Conservation (phyloP, 1,140 invertebrate species). For the Trichomalopsis sarcophagae region DNA sequence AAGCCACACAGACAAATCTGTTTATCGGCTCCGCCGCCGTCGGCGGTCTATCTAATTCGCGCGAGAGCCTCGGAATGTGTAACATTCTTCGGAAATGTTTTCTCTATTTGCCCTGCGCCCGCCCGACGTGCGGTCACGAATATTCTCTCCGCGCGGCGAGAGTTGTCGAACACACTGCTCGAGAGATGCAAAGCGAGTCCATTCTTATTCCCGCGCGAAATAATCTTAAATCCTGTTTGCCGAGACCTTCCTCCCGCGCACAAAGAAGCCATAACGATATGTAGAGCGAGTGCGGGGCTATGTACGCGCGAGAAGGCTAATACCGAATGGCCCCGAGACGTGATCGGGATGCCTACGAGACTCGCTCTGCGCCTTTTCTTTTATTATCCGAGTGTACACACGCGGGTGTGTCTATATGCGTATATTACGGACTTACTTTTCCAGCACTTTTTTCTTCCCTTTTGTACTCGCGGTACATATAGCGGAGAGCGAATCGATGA, state of each 20-base stretch:
- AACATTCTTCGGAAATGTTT: not conserved
- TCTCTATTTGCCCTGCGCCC: slow-evolving; percentile 4
- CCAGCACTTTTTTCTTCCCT: slow-evolving; percentile 13
- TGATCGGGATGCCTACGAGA: slow-evolving; percentile 62
- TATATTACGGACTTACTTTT: not conserved
- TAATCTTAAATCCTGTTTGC: slow-evolving; percentile 73
- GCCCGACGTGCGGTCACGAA: slow-evolving; percentile 35
- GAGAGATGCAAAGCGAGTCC: slow-evolving; percentile 57
- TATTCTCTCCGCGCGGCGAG: not conserved
- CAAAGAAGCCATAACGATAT: slow-evolving; percentile 68
- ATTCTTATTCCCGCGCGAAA: slow-evolving; percentile 71
- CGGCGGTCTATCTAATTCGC: not conserved
- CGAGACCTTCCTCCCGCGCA: slow-evolving; percentile 66
- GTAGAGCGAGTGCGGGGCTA: slow-evolving; percentile 60
- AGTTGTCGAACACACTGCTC: not conserved
- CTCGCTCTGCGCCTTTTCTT: not conserved
- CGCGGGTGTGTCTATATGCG: not conserved
- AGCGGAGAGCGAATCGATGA: not conserved
- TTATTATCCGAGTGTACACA: not conserved
- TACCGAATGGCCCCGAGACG: slow-evolving; percentile 62
- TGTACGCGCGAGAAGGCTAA: slow-evolving; percentile 69
- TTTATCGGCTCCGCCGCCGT: not conserved
- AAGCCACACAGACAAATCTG: not conserved
- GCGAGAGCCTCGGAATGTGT: not conserved
- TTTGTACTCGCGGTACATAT: not conserved